These are phyloP conservation scores for Drosophila novamexicana DNA, from an alignment of 1,140 invertebrate genomes.

Conservation along the genomic window DNA sequence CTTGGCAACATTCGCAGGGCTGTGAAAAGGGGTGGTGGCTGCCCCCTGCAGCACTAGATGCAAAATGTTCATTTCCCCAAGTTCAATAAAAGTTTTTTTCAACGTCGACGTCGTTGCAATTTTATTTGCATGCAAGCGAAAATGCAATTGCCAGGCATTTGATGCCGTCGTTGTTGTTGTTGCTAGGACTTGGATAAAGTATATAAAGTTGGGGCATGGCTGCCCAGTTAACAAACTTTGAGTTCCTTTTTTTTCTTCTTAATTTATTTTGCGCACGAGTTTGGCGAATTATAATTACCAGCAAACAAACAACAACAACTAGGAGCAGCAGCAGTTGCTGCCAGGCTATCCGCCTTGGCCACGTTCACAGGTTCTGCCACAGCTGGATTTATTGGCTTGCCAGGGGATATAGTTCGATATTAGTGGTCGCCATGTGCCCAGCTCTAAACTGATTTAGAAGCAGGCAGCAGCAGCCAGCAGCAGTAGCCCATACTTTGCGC, in stretches of 20 bases:
- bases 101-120: conserved; percentile 63
- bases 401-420: conserved; percentile 65
- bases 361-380: conserved; percentile 36
- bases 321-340: conserved; percentile 20
- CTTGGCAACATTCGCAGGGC: conserved; percentile 61
- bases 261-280: conserved; percentile 81
- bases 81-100: conserved; percentile 82
- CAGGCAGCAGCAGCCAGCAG: conserved; percentile 13
- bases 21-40: background rate
- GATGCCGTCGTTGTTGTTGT: conserved; percentile 30
- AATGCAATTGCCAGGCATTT: conserved; percentile 71
- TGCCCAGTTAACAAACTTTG: conserved; percentile 53
- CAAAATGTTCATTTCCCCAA: conserved; percentile 63
- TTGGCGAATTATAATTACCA: conserved; percentile 74
- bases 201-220: conserved; percentile 18
- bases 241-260: conserved; percentile 59
- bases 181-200: conserved; percentile 32
- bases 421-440: conserved; percentile 53
- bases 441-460: conserved; percentile 54
- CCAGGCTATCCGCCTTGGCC: conserved; percentile 21
- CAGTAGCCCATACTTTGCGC: conserved; percentile 35
- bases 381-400: conserved; percentile 73
- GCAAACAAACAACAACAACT: conserved; percentile 44
- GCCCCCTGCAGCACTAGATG: conserved; percentile 12
- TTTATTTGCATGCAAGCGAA: conserved; percentile 77